Conservation (phyloP, 53 echinoderm and acorn worm genomes). For the Apostichopus leukothele region DNA sequence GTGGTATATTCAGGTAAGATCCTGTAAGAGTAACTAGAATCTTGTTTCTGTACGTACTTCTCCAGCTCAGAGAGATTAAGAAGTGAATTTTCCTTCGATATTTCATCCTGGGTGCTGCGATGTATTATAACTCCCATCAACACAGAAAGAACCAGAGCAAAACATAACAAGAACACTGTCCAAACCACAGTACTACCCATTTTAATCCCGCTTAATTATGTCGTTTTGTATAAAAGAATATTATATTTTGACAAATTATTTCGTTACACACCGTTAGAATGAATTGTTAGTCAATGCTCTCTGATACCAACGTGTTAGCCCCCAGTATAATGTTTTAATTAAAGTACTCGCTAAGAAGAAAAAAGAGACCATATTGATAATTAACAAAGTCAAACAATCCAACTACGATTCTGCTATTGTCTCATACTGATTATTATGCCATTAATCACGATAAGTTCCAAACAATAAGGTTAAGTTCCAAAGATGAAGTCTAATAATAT, state of each 20-base stretch:
- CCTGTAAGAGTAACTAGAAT: slow-evolving; percentile 38
- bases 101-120: slow-evolving; percentile 10
- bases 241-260: too few relatives aligned
- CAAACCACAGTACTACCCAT: neutral
- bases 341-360: too few relatives aligned
- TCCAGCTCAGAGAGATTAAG: slow-evolving; percentile 30
- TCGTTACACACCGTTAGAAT: too few relatives aligned
- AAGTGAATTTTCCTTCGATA: neutral
- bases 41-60: slow-evolving; percentile 53
- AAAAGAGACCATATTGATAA: neutral
- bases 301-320: too few relatives aligned
- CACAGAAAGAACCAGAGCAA: neutral
- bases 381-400: neutral
- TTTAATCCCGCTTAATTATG: neutral
- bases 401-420: neutral
- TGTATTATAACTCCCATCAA: neutral
- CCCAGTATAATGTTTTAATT: too few relatives aligned
- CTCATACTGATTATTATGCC: neutral
- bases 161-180: neutral
- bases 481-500: too few relatives aligned
- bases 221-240: too few relatives aligned
- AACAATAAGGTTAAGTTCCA: neutral
- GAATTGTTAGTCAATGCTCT: too few relatives aligned
- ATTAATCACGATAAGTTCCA: neutral
- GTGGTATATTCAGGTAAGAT: slow-evolving; percentile 41